Percentiles rank a stretch among this genome's conserved stretches.
These are phyloP conservation scores for Chironomus riparius DNA, from an alignment of 2,888 invertebrate species.

Conservation along the genomic window DNA sequence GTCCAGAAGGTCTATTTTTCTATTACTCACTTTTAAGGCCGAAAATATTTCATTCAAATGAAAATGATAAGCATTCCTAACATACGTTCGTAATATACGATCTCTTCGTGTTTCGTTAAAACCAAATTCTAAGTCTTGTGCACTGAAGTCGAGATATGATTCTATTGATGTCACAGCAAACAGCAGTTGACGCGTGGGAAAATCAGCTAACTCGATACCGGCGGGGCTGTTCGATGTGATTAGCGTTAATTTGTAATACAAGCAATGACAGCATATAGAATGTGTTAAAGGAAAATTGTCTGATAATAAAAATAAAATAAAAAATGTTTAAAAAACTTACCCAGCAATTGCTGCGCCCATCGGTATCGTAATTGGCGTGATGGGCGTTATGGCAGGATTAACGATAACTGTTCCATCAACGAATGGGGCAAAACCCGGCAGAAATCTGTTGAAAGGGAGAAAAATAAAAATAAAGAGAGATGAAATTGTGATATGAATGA, in stretches of 20 bases:
- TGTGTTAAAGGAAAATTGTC: neutral
- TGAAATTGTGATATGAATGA: too few species aligned
- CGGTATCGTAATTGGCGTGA: conserved; percentile 38
- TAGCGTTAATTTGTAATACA: neutral
- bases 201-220: conserved; percentile 72
- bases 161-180: conserved; percentile 76
- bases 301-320: conserved; percentile 29
- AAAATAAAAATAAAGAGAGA: too few species aligned
- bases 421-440: conserved; percentile 89
- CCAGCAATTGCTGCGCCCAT: conserved; percentile 44
- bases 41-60: conserved; percentile 93
- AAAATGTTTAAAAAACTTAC: conserved; percentile 36
- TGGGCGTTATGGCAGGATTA: conserved; percentile 45
- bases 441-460: conserved; percentile 46
- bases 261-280: neutral
- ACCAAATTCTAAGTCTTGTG: conserved; percentile 81
- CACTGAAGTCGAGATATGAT: conserved; percentile 73
- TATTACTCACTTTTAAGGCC: conserved; percentile 52
- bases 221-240: conserved; percentile 43
- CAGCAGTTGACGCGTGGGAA: conserved; percentile 70
- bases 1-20: neutral
- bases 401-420: conserved; percentile 81
- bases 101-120: conserved; percentile 82
- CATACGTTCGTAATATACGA: conserved; percentile 80
- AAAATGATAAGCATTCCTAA: conserved; percentile 88